Evolutionary conservation across 2,797 vertebrate species (phyloP).

Genomic region (Neosalanx taihuensis): DNA sequence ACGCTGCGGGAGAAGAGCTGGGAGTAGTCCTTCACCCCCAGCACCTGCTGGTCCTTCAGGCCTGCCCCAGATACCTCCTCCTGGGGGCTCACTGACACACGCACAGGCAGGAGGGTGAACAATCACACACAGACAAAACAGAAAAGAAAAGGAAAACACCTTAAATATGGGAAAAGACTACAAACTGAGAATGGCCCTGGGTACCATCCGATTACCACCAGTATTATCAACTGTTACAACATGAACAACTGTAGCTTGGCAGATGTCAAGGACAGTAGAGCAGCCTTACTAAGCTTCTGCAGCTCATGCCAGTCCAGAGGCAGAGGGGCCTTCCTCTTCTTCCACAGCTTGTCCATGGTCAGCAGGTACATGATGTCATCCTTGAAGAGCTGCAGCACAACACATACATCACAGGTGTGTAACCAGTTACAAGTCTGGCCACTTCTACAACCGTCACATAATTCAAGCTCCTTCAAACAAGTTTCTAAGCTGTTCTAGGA

Average conservation of each 20-base stretch:
- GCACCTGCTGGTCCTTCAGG: conserved; percentile 93
- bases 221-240: not conserved
- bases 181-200: no score
- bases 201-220: no score
- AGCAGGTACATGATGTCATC: conserved; percentile 95
- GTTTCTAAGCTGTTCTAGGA: not conserved
- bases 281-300: conserved; percentile 78
- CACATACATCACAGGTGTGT: not conserved
- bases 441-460: not conserved
- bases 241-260: not conserved
- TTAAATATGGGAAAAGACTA: no score
- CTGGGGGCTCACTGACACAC: conserved; percentile 65
- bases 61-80: conserved; percentile 70
- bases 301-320: conserved; percentile 91
- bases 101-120: conserved; percentile 2
- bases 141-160: not conserved
- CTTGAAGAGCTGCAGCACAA: conserved; percentile 86
- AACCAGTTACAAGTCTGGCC: not conserved
- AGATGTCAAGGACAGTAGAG: not conserved
- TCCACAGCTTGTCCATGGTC: conserved; percentile 99
- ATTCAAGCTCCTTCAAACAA: not conserved
- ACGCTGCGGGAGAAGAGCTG: conserved; percentile 89
- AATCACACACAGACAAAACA: conserved; percentile 7
- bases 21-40: conserved; percentile 84
- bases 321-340: conserved; percentile 92